Evolutionary conservation across 2,797 vertebrate species (phyloP), one percentile per base, ranked within the genome.

Genomic region (Sebastolobus altivelis): DNA sequence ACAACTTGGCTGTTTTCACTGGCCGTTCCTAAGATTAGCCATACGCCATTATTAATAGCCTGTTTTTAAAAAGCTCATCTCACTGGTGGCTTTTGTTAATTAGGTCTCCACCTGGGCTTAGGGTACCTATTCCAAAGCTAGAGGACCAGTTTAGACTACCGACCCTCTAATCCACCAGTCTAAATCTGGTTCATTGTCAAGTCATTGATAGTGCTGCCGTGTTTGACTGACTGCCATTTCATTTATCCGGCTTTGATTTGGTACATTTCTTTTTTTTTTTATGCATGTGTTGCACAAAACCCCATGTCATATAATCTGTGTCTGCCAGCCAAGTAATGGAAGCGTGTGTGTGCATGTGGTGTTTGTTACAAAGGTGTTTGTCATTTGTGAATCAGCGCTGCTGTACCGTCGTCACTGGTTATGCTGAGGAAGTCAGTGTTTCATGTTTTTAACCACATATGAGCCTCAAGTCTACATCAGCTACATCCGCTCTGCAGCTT

Each of bases 381-480:
- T 91, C 85, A 89, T 94, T 95, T 95, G 93, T 95, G 93, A 96
- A 96, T 96, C 94, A 95, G 90, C 91, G 89, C 92, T 92, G 81
- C 92, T 92, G 81, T 83, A 75, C 83, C 79, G 77, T 91, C 89
- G 69, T 85, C 75, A 79, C 76, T 91, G 87, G 93, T 94, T 93
- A 90, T 90, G 89, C 87, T 89, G 94, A 96, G 95, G 95, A 95
- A 95, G 94, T 93, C 85, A 78, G 68, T 92, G 91, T 93, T 94
- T 95, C 93, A 85, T 93, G 91, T 93, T 94, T 93, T 90, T 93
- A 94, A 95, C 95, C 95, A 96, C 95, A 93, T 90, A 85, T 88
- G 77, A 94, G 85, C 77, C 82, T 88, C 78, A 80, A 90, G 82
- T 92, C 86, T 85, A 86, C 81, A 85, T 84, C 29, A 72, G 88